phyloP scores from a whole-genome alignment of 2,113 vertebrate genomes.

The Platycercus adscitus region DNA sequence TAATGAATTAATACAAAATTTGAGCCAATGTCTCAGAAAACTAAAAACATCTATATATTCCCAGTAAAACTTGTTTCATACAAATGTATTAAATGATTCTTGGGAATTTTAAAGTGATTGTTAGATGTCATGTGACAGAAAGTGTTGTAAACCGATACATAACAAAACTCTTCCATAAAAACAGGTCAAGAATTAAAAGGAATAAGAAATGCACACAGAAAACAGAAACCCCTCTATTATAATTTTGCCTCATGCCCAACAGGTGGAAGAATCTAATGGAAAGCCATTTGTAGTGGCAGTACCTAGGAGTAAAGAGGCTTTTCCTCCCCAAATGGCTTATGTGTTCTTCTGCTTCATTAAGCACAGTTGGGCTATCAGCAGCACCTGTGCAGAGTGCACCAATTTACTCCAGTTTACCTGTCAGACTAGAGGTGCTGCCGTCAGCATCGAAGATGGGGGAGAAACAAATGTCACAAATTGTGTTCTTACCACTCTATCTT shows the following conservation, averaged over 20 bases:
- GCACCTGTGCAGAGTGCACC: not conserved
- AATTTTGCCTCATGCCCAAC: not conserved
- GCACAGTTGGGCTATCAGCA: not conserved
- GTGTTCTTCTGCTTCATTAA: not conserved
- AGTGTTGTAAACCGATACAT: accelerated
- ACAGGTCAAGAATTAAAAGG: not conserved
- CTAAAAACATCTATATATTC: not conserved
- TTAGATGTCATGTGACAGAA: not conserved
- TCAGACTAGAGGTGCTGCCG: not conserved
- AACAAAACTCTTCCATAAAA: not conserved
- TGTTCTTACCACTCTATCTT: not conserved
- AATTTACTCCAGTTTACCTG: not conserved
- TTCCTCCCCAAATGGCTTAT: not conserved
- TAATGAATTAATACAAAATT: not conserved
- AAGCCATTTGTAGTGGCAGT: not conserved
- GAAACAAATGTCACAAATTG: not conserved
- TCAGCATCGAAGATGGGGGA: not conserved
- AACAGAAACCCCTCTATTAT: not conserved
- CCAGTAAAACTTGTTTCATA: not conserved
- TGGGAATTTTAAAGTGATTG: not conserved
- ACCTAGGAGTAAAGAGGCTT: not conserved
- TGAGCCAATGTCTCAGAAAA: not conserved
- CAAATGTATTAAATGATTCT: not conserved
- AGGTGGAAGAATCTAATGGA: not conserved
- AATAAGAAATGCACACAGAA: not conserved